Base-by-base conservation (phyloP, 30 jellyfish, hydroid and myxozoan species). In the Rhopilema esculentum region DNA sequence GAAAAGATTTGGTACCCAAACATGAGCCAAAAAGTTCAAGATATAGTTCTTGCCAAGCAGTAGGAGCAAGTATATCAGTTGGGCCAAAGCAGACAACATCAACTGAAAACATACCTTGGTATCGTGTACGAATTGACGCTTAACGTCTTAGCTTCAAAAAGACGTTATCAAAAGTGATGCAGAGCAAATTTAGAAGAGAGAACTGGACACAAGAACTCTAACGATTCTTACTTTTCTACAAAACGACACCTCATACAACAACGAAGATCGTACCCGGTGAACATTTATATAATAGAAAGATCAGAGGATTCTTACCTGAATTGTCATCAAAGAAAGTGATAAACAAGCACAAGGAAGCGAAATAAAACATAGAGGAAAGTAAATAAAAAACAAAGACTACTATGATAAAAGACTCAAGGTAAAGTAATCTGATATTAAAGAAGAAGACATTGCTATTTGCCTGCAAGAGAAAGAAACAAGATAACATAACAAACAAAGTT, bases 1-100 rank as follows among this genome's bases (percentile, higher is more conserved):
- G 82, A 72, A 29, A 83, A 91, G 77, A 75, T 91, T 66, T 91
- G 83, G 91, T 84, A 69, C 73, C 82, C 87, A 20, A 62, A 73
- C 57, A 83, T 77, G 88, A 25, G 95, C 70, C 25, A n/a, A n/a
- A n/a, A n/a, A n/a, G n/a, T n/a, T n/a, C 27, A 53, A 50, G 63
- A 24, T 84, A 89, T 64, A 50, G 62, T 32, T 52, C 92, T 24
- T 91, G 97, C 80, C 96, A 91, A 76, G 92, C 93, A 27, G 83
- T 76, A 8, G 87, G 96, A 21, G 51, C 51, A 25, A 33, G 71
- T 21, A 70, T 28, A 1, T 62, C 88, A 33, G 61, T 63, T 32
- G 86, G 61, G 73, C 92, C 92, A 40, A 31, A 62, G 74, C 77
- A 71, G 83, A 66, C 61, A 70, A 84, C 96, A 49, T 81, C 79